phyloP scores from a whole-genome alignment of 2,113 vertebrate genomes.

The Thomomys bottae region DNA sequence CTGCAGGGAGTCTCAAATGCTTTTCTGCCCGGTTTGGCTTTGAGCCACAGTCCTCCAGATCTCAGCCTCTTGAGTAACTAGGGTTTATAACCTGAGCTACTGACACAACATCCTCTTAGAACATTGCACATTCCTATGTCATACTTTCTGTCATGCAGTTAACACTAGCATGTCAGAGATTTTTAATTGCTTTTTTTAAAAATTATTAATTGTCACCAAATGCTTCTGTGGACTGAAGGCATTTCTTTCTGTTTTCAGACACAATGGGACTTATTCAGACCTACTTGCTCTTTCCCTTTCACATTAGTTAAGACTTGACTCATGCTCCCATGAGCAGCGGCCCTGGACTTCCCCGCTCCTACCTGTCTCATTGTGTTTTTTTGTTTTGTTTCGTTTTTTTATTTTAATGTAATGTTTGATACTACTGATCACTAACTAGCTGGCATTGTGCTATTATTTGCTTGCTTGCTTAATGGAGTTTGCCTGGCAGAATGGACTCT shows the following conservation, averaged over 20 bases:
- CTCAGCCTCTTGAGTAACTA: no score
- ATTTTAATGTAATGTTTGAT: background rate
- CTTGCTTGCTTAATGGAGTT: background rate
- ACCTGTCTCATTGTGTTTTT: background rate
- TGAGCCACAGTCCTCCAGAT: no score
- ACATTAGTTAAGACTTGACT: background rate
- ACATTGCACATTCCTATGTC: background rate
- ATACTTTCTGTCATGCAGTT: fast-evolving
- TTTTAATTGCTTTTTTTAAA: background rate
- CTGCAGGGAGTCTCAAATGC: no score
- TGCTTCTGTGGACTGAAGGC: background rate
- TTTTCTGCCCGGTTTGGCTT: no score
- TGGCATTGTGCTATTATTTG: background rate
- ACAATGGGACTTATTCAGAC: fast-evolving
- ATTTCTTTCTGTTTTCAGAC: background rate
- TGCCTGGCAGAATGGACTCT: background rate
- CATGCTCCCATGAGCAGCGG: background rate
- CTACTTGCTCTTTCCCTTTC: no score
- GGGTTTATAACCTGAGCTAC: no score
- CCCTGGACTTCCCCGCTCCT: background rate
- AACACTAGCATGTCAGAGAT: background rate
- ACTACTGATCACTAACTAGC: background rate
- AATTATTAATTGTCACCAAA: background rate
- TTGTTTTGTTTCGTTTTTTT: background rate
- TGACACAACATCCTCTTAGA: fast-evolving